phyloP scores from a whole-genome alignment of 1,140 invertebrate genomes.

The Anthonomus grandis region DNA sequence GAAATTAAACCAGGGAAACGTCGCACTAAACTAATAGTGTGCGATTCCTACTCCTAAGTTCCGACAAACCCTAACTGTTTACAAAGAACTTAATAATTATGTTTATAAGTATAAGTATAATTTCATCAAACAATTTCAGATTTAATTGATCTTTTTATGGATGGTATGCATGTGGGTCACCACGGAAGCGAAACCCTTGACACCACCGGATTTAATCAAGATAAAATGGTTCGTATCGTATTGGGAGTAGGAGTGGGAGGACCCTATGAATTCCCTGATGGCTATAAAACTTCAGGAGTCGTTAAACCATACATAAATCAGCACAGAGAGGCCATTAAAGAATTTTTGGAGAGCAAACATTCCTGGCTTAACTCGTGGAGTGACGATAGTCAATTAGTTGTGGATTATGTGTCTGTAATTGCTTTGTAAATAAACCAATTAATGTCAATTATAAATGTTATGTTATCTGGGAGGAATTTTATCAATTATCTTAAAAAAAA shows the following conservation, averaged over 20 bases:
- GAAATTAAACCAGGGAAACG: no score
- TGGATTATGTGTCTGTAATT: slow-evolving; percentile 36
- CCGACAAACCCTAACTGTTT: no score
- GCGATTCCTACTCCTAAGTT: no score
- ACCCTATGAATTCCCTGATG: slow-evolving; percentile 34
- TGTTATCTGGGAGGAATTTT: no score
- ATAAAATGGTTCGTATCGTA: slow-evolving; percentile 18
- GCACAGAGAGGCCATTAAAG: slow-evolving; percentile 19
- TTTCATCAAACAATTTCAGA: slow-evolving; percentile 4
- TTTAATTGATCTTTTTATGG: background rate
- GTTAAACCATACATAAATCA: slow-evolving; percentile 36
- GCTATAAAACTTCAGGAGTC: slow-evolving; percentile 21
- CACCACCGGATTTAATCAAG: background rate
- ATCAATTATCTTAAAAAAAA: no score
- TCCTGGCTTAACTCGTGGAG: slow-evolving; percentile 36
- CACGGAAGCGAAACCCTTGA: background rate
- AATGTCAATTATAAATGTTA: no score
- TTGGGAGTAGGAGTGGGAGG: slow-evolving; percentile 40
- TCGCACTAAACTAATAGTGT: no score
- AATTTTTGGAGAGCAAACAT: slow-evolving; percentile 25
- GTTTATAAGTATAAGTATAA: no score
- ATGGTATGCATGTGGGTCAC: background rate
- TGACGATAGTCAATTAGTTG: slow-evolving; percentile 22
- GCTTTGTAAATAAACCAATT: slow-evolving; percentile 30
- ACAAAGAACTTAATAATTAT: no score